Base-by-base conservation (phyloP, 2,113 vertebrate species). In the Monopterus albus region DNA sequence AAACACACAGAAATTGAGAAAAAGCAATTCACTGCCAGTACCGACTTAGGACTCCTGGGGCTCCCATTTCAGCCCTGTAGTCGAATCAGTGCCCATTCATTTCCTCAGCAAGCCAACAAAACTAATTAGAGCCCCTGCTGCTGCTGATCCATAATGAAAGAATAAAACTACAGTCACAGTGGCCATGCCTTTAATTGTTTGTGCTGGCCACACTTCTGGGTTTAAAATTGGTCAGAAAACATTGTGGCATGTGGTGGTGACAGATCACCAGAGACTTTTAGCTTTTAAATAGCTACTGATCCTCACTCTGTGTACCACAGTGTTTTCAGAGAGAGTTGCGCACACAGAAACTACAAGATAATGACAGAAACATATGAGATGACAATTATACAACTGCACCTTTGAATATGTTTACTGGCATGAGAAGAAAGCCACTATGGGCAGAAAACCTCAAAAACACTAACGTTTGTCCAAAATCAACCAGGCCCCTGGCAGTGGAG, bases 131-230 rank as follows among this genome's bases (percentile, higher is more conserved):
- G 72, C 76, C 87, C 84, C 75, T 46, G 82, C 79, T 71, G 82
- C 78, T 69, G 56, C 79, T 84, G 88, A 87, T 85, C 86, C 83
- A 68, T 61, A 85, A 90, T 87, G 72, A 85, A 86, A 86, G 85
- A 82, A 87, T 69, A 43, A 39, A 76, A 77, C 80, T 63, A 77
- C 69, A 79, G 88, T 87, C 87, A 75, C 87, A 89, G 87, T 67
- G 79, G 84, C 81, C 45, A 35, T 75, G 66, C 52, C 77, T 85
- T 87, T 86, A 82, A 90, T 91, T 90, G 89, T 91, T 87, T 86
- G 61, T 68, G 76, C 77, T 83, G 83, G 78, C 76, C 59, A 60
- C 86, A 67, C 69, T 72, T 82, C 71, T 49, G 43, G 15, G 31
- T 67, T 64, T 72, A 33, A 84, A 74, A 60, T 58, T 2, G 63